These are phyloP conservation scores for Eulemur macaco DNA, from an alignment of 2,113 vertebrate species.

Conservation along the genomic window DNA sequence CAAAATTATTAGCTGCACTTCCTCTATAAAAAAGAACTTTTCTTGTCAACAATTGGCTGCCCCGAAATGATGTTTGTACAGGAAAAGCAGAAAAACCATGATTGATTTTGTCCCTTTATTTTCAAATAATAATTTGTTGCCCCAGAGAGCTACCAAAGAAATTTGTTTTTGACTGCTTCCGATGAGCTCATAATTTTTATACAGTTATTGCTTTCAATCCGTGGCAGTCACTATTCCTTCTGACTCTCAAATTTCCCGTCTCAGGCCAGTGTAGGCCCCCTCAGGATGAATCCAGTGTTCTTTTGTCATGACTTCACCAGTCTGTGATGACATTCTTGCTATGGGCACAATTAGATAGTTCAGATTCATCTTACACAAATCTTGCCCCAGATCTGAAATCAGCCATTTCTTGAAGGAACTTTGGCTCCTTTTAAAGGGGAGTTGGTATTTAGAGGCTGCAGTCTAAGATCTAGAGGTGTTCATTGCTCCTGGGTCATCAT, in stretches of 20 bases:
- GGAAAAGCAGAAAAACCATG: too few relatives aligned
- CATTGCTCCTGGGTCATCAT: neutral
- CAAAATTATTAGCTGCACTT: too few relatives aligned
- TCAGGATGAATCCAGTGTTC: neutral
- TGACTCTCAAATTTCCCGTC: constrained; percentile 12
- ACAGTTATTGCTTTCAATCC: constrained; percentile 27
- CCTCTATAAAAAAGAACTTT: too few relatives aligned
- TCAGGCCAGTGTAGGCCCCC: neutral
- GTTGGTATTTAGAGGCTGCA: neutral
- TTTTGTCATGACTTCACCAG: constrained; percentile 14
- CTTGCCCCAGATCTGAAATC: neutral
- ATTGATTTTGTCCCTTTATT: too few relatives aligned
- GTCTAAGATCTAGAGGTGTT: neutral
- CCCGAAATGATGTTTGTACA: too few relatives aligned
- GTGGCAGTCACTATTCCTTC: constrained; percentile 10
- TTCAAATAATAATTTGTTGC: too few relatives aligned
- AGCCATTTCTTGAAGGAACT: neutral
- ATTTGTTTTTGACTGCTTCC: constrained; percentile 10
- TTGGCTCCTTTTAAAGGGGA: neutral
- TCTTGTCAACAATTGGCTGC: too few relatives aligned
- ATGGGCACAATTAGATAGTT: neutral
- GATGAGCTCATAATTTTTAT: constrained; percentile 18
- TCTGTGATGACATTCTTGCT: constrained; percentile 24
- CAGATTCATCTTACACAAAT: neutral
- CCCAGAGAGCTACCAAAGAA: too few relatives aligned